phyloP scores from a whole-genome alignment of 53 echinoderm and acorn worm genomes.

The Holothuria scabra region DNA sequence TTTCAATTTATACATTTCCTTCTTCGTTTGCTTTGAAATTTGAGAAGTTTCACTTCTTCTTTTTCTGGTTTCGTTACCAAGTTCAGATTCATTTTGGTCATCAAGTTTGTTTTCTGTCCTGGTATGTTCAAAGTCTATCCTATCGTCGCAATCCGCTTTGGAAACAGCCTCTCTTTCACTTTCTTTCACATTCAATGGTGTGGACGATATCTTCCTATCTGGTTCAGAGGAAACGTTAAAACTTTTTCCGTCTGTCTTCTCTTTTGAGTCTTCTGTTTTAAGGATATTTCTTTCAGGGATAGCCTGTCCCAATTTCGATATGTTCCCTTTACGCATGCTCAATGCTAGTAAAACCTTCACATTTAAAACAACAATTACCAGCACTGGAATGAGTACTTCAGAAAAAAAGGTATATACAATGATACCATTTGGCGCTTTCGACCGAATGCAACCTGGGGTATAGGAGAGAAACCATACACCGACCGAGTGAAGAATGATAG shows the following conservation, averaged over 20 bases:
- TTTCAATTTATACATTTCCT: neutral
- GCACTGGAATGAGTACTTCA: constrained; percentile 34
- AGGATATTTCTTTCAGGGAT: too few species aligned
- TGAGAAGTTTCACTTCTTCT: neutral
- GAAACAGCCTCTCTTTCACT: too few species aligned
- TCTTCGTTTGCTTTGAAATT: neutral
- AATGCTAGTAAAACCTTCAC: neutral
- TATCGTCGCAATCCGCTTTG: too few species aligned
- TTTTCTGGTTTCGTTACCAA: neutral
- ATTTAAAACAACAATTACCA: constrained; percentile 2
- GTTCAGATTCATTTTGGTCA: neutral
- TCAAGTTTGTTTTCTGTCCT: neutral
- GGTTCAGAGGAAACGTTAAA: too few species aligned
- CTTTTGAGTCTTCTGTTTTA: too few species aligned
- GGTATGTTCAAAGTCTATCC: too few species aligned
- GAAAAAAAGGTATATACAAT: constrained; percentile 9
- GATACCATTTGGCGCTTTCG: neutral
- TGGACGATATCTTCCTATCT: too few species aligned
- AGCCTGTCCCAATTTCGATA: too few species aligned
- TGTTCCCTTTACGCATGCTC: too few species aligned
- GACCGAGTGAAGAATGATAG: neutral
- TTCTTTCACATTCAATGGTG: too few species aligned
- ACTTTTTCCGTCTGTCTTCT: too few species aligned
- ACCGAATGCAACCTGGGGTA: neutral
- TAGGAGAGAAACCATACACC: neutral